Evolutionary conservation across 2,113 vertebrate genomes (phyloP).

Genomic region (mouse (Mus musculus)): GRCm39 chr2:62913001-62913500

Average conservation of each 20-base stretch:
- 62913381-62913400: background rate
- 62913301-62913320: rapidly evolving
- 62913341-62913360: too few relatives aligned
- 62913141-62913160: background rate
- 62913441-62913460: background rate
- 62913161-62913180: too few relatives aligned
- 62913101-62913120: background rate
- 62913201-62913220: background rate
- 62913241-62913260: background rate
- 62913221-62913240: background rate
- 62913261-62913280: background rate
- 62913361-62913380: background rate
- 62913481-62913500: background rate
- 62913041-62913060: background rate
- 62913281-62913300: background rate
- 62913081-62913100: background rate
- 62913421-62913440: background rate
- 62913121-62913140: background rate
- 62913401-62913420: background rate
- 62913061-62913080: background rate
- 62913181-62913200: background rate
- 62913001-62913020: background rate
- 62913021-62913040: background rate
- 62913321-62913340: background rate
- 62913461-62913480: background rate